Evolutionary conservation across 1,140 invertebrate genomes (phyloP).

Genomic region (Maniola jurtina): DNA sequence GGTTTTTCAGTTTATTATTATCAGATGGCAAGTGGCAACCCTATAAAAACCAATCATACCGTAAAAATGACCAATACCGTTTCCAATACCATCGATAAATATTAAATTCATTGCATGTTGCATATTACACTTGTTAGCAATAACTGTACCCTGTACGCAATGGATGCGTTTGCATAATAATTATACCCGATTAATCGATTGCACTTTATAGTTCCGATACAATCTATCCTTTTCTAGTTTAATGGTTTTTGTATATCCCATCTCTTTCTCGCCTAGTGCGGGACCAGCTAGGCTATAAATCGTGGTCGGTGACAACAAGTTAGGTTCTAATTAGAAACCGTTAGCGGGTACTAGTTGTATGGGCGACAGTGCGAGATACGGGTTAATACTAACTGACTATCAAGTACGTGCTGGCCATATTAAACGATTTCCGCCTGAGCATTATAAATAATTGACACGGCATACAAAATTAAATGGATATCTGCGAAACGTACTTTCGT

Average conservation of each 20-base stretch:
- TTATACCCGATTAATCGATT: slow-evolving; percentile 20
- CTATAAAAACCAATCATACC: neutral
- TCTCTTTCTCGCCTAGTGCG: slow-evolving; percentile 25
- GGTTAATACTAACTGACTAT: slow-evolving; percentile 22
- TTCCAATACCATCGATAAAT: slow-evolving; percentile 4
- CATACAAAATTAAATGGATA: slow-evolving; percentile 1
- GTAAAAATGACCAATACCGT: slow-evolving; percentile 6
- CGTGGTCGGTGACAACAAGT: slow-evolving; percentile 35
- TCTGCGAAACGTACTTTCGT: neutral
- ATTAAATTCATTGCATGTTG: slow-evolving; percentile 13
- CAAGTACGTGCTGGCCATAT: slow-evolving; percentile 10
- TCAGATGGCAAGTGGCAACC: neutral
- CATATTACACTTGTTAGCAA: slow-evolving; percentile 8
- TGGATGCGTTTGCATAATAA: slow-evolving; percentile 14
- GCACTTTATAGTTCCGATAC: slow-evolving; percentile 11
- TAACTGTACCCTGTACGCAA: slow-evolving; percentile 15
- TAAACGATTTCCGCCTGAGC: slow-evolving; percentile 2
- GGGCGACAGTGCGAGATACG: slow-evolving; percentile 27
- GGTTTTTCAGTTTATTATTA: neutral
- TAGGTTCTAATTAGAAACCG: slow-evolving; percentile 39
- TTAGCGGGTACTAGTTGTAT: slow-evolving; percentile 26
- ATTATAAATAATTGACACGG: slow-evolving; percentile 10
- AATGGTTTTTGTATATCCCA: neutral
- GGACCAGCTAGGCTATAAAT: slow-evolving; percentile 33
- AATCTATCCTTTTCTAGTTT: slow-evolving; percentile 11